Evolutionary conservation across 2,888 invertebrate genomes (phyloP).

Genomic region (Patella ulyssiponensis): DNA sequence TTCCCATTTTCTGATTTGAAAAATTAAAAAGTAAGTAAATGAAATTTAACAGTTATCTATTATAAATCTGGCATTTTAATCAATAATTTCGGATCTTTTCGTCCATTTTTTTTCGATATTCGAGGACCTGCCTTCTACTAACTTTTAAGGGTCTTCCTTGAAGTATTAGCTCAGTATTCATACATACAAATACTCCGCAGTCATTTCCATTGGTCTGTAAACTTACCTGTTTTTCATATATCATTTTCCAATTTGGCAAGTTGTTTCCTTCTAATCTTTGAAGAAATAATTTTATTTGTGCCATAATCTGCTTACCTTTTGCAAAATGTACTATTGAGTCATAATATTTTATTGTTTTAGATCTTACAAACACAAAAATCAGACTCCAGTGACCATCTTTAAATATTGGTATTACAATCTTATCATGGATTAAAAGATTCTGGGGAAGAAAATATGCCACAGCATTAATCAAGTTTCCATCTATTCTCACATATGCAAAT

Average conservation of each 20-base stretch:
- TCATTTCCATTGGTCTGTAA: not conserved
- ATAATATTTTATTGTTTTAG: not conserved
- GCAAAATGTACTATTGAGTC: not conserved
- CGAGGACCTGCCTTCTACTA: not conserved
- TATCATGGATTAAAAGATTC: not conserved
- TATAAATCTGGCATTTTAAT: no score
- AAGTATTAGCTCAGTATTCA: not conserved
- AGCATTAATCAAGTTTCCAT: not conserved
- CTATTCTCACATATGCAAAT: slow-evolving; percentile 3
- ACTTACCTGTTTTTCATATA: not conserved
- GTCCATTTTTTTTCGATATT: not conserved
- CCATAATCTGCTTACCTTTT: not conserved
- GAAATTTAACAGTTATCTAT: no score
- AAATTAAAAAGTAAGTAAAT: no score
- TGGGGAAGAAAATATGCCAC: not conserved
- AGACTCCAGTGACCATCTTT: not conserved
- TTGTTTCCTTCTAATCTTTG: not conserved
- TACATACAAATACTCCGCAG: not conserved
- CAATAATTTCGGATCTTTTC: not conserved
- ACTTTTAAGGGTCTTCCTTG: not conserved
- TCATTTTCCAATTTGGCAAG: not conserved
- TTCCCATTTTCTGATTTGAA: no score
- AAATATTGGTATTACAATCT: not conserved
- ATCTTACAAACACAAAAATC: not conserved
- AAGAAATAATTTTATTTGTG: not conserved